Conservation (phyloP, 2,888 invertebrate species). For the Muscina levida region DNA sequence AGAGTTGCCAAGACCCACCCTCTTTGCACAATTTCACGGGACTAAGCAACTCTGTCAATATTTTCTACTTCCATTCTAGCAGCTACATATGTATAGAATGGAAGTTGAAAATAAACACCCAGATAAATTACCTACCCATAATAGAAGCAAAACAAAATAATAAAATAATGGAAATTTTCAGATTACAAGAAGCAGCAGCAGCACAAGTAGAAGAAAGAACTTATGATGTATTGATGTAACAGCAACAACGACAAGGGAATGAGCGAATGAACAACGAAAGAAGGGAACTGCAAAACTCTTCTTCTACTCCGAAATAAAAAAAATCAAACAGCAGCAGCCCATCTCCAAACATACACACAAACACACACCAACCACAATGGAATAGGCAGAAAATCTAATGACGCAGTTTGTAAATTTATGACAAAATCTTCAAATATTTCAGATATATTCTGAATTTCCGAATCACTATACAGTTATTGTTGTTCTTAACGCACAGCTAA, state of each 20-base stretch:
- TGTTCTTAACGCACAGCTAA: no score
- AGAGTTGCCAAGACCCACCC: no score
- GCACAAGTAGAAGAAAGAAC: neutral
- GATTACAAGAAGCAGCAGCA: neutral
- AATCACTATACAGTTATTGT: no score
- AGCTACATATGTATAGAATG: slow-evolving; percentile 20
- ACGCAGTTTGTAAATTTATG: slow-evolving; percentile 21
- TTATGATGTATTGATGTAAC: slow-evolving; percentile 26
- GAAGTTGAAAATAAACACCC: slow-evolving; percentile 5
- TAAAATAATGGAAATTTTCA: slow-evolving; percentile 21
- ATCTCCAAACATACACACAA: neutral
- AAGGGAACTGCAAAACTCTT: neutral
- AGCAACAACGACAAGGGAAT: neutral
- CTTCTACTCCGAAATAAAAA: slow-evolving; percentile 15
- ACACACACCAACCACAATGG: neutral
- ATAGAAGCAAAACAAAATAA: slow-evolving; percentile 14
- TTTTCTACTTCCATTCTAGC: neutral
- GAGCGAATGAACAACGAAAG: neutral
- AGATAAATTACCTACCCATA: slow-evolving; percentile 5
- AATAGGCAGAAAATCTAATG: slow-evolving; percentile 5
- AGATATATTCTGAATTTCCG: no score
- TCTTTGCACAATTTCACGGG: no score
- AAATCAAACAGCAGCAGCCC: neutral
- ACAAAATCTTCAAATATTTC: neutral
- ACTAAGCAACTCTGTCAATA: neutral